A percentile compares a stretch with the other conserved stretches of the same genome.
Conservation (phyloP, 2,113 vertebrate genomes). For the Oryzias curvinotus region DNA sequence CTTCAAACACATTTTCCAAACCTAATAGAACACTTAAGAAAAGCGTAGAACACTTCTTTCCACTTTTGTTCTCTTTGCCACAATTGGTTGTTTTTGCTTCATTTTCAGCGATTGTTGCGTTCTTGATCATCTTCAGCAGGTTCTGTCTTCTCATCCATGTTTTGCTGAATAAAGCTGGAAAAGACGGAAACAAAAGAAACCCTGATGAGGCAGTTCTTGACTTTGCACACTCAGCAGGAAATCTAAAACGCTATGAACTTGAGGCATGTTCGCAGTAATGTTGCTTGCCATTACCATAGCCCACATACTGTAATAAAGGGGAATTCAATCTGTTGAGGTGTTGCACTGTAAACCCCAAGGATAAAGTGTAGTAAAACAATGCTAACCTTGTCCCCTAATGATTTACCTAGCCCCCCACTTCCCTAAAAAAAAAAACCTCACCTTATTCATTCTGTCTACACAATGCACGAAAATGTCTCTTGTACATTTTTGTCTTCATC, state of each 20-base stretch:
- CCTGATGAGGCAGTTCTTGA: no score
- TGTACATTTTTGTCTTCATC: conserved; percentile 72
- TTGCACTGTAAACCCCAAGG: background rate
- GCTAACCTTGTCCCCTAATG: conserved; percentile 1
- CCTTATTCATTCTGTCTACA: conserved; percentile 56
- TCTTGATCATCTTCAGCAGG: no score
- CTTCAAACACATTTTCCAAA: background rate
- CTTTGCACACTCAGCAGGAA: no score
- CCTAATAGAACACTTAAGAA: background rate
- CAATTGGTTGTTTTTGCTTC: no score
- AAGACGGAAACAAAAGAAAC: no score
- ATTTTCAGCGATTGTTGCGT: no score
- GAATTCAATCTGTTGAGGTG: background rate
- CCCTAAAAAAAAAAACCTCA: conserved; percentile 18
- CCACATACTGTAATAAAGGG: background rate
- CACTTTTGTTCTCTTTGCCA: no score
- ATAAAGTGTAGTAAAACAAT: conserved; percentile 7
- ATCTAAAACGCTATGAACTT: no score
- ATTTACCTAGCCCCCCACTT: background rate
- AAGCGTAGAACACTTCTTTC: background rate
- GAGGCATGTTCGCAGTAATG: no score
- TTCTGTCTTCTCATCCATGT: no score
- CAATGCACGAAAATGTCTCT: conserved; percentile 72
- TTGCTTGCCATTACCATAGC: background rate
- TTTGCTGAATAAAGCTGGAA: no score